A percentile compares a stretch with the other conserved stretches of the same genome.
These are phyloP conservation scores for Choristoneura fumiferana DNA, from an alignment of 1,140 invertebrate genomes.

Conservation along the genomic window DNA sequence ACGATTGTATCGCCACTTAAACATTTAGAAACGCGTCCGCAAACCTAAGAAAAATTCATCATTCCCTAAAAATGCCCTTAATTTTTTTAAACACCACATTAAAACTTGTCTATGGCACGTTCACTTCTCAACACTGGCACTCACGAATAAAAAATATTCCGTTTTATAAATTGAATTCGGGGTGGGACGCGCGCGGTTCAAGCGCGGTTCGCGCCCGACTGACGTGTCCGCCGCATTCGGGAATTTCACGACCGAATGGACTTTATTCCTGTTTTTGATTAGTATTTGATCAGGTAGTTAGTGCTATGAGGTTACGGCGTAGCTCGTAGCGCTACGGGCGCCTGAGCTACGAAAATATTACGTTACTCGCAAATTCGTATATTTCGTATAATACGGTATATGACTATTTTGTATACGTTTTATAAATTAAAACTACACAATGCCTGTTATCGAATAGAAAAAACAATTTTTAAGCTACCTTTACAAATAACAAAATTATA, in stretches of 20 bases:
- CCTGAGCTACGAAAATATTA: too few species aligned
- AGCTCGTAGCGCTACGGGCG: too few species aligned
- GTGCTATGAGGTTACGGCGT: too few species aligned
- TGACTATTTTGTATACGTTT: too few species aligned
- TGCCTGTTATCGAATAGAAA: too few species aligned
- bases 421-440: too few species aligned
- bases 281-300: background rate
- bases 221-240: background rate
- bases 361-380: too few species aligned
- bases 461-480: too few species aligned
- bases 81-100: background rate
- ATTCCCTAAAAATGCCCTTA: too few species aligned
- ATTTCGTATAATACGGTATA: too few species aligned
- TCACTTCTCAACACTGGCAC: conserved; percentile 4
- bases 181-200: background rate
- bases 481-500: too few species aligned
- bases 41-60: background rate
- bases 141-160: background rate
- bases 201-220: background rate
- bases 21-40: background rate
- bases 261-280: conserved; percentile 2
- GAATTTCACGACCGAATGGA: background rate
- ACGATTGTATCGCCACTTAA: too few species aligned
- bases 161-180: background rate
- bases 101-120: background rate